phyloP scores from a whole-genome alignment of 2,113 vertebrate genomes.

The Cryptotis parvus region DNA sequence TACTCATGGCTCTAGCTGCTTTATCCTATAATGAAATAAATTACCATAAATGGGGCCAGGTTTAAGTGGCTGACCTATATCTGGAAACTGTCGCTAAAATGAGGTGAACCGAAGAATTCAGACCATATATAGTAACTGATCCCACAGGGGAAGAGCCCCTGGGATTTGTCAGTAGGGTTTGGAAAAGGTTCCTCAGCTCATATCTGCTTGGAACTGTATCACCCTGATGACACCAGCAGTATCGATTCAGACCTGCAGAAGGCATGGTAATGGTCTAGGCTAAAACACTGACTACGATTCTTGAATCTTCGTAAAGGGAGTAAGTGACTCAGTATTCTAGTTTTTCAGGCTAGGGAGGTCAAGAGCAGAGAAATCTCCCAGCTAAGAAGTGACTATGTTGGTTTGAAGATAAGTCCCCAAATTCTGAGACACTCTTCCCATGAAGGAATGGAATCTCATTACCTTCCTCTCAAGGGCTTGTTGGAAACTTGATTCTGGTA shows the following conservation, averaged over 20 bases:
- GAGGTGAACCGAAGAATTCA: constrained; percentile 72
- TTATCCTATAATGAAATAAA: constrained; percentile 74
- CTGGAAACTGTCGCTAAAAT: constrained; percentile 72
- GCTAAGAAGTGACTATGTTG: background rate
- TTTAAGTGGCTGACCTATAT: constrained; percentile 80
- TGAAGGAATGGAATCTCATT: background rate
- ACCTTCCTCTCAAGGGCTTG: background rate
- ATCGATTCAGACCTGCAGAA: background rate
- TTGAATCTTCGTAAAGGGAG: background rate
- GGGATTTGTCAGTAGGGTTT: constrained; percentile 37
- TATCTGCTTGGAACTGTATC: background rate
- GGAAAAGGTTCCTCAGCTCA: background rate
- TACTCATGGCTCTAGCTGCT: constrained; percentile 70
- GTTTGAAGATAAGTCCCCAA: background rate
- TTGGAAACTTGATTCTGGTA: background rate
- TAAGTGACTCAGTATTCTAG: background rate
- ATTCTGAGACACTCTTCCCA: background rate
- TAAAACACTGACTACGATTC: background rate
- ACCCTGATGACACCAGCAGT: background rate
- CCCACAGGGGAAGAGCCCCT: constrained; percentile 13
- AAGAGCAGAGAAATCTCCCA: background rate
- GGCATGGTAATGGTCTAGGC: background rate
- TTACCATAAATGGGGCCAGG: constrained; percentile 75
- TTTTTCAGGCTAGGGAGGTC: background rate
- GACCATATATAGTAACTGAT: constrained; percentile 71